phyloP scores from a whole-genome alignment of 2,113 vertebrate genomes.

The Delphinus delphis region DNA sequence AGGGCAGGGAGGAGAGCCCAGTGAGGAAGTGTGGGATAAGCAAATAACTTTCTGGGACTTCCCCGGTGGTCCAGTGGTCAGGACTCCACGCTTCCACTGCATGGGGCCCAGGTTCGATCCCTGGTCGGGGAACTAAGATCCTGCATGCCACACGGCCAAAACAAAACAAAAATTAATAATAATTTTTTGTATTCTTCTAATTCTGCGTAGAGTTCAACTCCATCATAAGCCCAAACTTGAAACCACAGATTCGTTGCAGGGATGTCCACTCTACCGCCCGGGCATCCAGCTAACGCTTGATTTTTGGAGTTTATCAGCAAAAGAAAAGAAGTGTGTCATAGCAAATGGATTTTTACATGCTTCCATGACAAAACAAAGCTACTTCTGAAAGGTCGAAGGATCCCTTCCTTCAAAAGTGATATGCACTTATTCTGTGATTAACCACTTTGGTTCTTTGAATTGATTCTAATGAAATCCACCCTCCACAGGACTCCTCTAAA shows the following conservation, averaged over 20 bases:
- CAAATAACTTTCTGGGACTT: not conserved
- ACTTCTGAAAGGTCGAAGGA: not conserved
- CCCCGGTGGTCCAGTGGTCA: not conserved
- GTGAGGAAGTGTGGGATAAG: accelerated
- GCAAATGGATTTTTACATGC: not conserved
- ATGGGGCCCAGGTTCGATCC: not conserved
- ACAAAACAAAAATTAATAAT: too few relatives aligned
- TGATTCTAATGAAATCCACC: not conserved
- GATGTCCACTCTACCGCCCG: accelerated
- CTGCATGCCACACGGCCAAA: too few relatives aligned
- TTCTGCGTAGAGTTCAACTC: accelerated
- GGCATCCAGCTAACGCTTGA: accelerated
- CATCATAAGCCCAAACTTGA: accelerated
- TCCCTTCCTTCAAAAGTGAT: not conserved
- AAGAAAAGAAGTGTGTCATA: not conserved
- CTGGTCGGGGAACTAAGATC: not conserved
- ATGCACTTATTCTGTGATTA: not conserved
- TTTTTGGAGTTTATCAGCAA: not conserved
- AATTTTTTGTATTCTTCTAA: not conserved
- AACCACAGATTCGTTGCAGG: accelerated
- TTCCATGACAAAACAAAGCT: not conserved
- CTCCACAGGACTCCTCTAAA: not conserved
- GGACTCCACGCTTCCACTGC: not conserved
- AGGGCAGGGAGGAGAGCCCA: too few relatives aligned
- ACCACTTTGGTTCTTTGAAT: not conserved